Percentiles rank a stretch among this genome's conserved stretches.
These are phyloP conservation scores for Trialeurodes vaporariorum DNA, from an alignment of 1,140 invertebrate species.

Conservation along the genomic window DNA sequence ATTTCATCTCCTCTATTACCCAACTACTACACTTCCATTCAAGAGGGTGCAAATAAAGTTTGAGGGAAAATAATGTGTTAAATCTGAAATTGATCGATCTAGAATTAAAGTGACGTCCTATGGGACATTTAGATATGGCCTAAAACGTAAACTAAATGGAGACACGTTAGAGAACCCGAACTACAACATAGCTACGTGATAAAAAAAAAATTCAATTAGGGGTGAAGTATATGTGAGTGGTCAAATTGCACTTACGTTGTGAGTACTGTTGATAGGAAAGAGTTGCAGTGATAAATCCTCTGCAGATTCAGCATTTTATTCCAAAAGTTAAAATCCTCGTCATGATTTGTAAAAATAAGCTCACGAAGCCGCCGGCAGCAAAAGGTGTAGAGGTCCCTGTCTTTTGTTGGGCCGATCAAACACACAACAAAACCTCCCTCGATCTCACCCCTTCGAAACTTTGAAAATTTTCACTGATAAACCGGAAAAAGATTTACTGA, in stretches of 20 bases:
- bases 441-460: too few relatives aligned
- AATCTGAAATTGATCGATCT: too few relatives aligned
- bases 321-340: neutral
- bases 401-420: neutral
- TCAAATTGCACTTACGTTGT: too few relatives aligned
- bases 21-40: too few relatives aligned
- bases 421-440: too few relatives aligned
- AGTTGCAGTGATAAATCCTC: neutral
- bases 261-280: too few relatives aligned
- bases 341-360: neutral
- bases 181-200: neutral
- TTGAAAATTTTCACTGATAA: too few relatives aligned
- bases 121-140: neutral
- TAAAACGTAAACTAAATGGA: slow-evolving; percentile 1
- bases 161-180: neutral
- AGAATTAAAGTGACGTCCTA: neutral
- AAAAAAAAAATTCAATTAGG: neutral
- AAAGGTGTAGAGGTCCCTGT: neutral
- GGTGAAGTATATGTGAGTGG: too few relatives aligned
- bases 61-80: too few relatives aligned
- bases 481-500: too few relatives aligned
- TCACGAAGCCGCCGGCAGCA: neutral
- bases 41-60: too few relatives aligned
- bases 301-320: neutral
- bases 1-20: too few relatives aligned